Base-by-base conservation (phyloP, 2,888 invertebrate species). In the Marasmarcha lunaedactyla region DNA sequence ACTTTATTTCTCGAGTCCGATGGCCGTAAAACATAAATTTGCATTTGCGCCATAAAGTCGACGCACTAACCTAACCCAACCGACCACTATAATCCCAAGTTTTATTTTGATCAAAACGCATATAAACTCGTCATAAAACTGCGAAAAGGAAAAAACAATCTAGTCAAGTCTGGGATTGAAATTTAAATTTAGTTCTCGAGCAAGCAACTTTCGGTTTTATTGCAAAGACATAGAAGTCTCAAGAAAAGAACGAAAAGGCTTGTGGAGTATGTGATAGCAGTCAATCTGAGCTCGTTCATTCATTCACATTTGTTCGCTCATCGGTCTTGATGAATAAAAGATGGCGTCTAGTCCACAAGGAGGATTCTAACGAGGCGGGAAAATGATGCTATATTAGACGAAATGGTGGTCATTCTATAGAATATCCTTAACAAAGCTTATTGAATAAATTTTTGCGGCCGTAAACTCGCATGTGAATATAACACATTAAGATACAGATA, bases 251-350 rank as follows among this genome's bases (percentile, higher is more conserved):
- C 20, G n/a, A 9, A n/a, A n/a, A 7, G 10, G 6, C 10, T 30
- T 2, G 30, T 30, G n/a, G 3, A 11, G 30, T n/a, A 30, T 30
- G 30, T 30, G 30, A n/a, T 30, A 11, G 30, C n/a, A 56, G 50
- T 57, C 53, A 52, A 53, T 54, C 52, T 43, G 47, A 46, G 56
- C 55, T 51, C 50, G 52, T 54, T 60, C 58, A 53, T 58, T 62
- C 60, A 52, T 48, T 51, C 55, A 46, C 48, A 51, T 50, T 54
- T 59, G 60, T 61, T 61, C 61, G 59, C 59, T 64, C 64, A 63
- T 60, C 55, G 59, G 59, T 54, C 55, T n/a, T 57, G 57, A 54
- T 70, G 70, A 71, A 71, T 70, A 69, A 71, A 69, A 69, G 64
- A 71, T 70, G 62, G 58, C 60, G 47, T 48, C 44, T 42, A 37